phyloP scores from a whole-genome alignment of 2,113 vertebrate species.

The Scomber scombrus region DNA sequence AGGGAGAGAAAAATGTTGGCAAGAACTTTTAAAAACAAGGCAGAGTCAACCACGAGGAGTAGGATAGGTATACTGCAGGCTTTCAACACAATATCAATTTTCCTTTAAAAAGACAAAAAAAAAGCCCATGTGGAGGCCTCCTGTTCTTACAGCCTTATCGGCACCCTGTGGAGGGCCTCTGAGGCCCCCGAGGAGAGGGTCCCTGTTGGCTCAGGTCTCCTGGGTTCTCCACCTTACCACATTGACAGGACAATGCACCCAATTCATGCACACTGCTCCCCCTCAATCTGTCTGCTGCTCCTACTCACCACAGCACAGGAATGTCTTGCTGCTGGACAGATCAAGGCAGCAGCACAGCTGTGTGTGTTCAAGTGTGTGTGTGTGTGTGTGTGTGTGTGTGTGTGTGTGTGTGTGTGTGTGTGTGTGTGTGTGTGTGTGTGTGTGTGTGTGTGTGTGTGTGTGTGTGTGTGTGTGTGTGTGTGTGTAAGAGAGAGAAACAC shows the following conservation, averaged over 20 bases:
- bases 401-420: no score
- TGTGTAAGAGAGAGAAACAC: conserved; percentile 3
- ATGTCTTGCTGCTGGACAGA: conserved; percentile 69
- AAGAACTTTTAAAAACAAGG: conserved; percentile 25
- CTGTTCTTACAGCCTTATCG: conserved; percentile 45
- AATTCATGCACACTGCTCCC: conserved; percentile 67
- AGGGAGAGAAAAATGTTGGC: conserved; percentile 1
- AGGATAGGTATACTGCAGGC: conserved; percentile 22
- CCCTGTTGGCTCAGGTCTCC: conserved; percentile 62
- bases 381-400: not conserved
- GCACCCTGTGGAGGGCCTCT: conserved; percentile 41
- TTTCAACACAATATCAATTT: conserved; percentile 56
- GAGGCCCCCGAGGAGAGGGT: conserved; percentile 48
- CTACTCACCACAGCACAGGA: conserved; percentile 66
- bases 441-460: not conserved
- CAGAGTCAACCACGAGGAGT: not conserved
- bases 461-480: conserved; percentile 3
- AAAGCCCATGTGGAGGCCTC: conserved; percentile 21
- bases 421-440: no score
- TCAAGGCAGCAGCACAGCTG: conserved; percentile 60
- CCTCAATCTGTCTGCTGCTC: conserved; percentile 59
- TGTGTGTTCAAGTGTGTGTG: conserved; percentile 21
- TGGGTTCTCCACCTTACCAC: conserved; percentile 42
- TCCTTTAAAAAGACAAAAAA: conserved; percentile 24
- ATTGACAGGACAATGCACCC: conserved; percentile 70